Percentiles rank a stretch among this genome's conserved stretches.
These are phyloP conservation scores for Onychomys arenicola DNA, from an alignment of 2,797 vertebrate genomes.

Conservation along the genomic window DNA sequence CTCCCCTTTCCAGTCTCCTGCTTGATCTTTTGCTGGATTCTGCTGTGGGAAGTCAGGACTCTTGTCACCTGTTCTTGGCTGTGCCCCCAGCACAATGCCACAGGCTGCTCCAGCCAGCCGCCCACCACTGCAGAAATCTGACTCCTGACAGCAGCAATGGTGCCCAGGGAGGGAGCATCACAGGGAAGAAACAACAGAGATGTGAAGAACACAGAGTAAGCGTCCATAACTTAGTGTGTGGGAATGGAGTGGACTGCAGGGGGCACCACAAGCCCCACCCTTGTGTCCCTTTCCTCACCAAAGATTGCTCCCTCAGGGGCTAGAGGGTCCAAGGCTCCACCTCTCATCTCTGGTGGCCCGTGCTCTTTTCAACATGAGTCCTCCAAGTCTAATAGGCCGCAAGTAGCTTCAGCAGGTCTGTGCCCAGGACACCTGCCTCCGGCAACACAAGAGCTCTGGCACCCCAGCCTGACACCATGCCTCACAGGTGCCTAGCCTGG, in stretches of 20 bases:
- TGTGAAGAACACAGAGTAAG: neutral
- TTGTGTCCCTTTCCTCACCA: no score
- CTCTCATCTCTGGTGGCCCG: neutral
- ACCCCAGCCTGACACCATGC: neutral
- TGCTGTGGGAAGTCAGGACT: no score
- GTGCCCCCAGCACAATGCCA: neutral
- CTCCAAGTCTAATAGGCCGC: neutral
- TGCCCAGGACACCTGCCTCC: neutral
- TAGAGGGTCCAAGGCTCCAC: neutral
- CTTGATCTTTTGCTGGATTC: neutral
- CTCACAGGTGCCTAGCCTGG: neutral
- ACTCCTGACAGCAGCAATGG: neutral
- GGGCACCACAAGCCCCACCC: no score
- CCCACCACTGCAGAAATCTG: neutral
- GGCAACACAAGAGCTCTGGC: fast-evolving
- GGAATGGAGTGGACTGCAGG: neutral
- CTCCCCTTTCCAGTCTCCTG: neutral
- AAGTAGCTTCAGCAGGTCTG: neutral
- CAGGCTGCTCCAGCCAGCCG: neutral
- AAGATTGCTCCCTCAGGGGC: neutral
- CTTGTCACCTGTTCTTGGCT: fast-evolving
- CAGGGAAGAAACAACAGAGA: neutral
- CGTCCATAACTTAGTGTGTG: neutral
- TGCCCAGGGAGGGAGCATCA: neutral
- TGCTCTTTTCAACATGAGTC: neutral